Percentiles rank a stretch among this genome's conserved stretches.
Evolutionary conservation across 2,113 vertebrate species (phyloP).

Genomic region (Scomber colias): DNA sequence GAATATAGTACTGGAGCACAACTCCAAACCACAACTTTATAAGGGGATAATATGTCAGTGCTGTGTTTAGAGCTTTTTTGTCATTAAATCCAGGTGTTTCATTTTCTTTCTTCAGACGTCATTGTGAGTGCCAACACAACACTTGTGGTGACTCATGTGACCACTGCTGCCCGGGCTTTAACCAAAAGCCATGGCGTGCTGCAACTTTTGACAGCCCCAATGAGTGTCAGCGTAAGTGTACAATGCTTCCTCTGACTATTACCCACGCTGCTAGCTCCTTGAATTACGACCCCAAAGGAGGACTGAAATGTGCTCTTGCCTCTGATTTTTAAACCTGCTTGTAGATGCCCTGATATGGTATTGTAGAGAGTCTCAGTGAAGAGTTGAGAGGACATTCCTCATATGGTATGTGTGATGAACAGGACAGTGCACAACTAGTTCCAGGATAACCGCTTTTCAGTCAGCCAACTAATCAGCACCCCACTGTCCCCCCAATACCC

Average conservation of each 20-base stretch:
- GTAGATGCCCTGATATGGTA: constrained; percentile 79
- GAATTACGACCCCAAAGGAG: constrained; percentile 47
- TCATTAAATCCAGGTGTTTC: constrained; percentile 21
- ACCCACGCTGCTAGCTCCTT: constrained; percentile 31
- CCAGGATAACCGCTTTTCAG: constrained; percentile 41
- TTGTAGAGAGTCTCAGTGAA: constrained; percentile 54
- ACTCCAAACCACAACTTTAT: neutral
- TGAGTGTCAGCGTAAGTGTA: constrained; percentile 89
- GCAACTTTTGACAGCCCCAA: constrained; percentile 85
- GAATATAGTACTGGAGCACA: too few relatives aligned
- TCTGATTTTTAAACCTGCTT: constrained; percentile 60
- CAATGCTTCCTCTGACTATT: constrained; percentile 25
- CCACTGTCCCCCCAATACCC: constrained; percentile 3
- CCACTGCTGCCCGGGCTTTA: constrained; percentile 90
- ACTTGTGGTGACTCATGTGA: constrained; percentile 94
- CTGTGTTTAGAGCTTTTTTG: constrained; percentile 1
- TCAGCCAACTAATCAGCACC: constrained; percentile 11
- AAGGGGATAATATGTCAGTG: constrained; percentile 7
- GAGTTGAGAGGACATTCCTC: constrained; percentile 66
- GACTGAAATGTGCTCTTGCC: constrained; percentile 61
- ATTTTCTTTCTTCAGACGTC: constrained; percentile 81
- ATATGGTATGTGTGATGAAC: constrained; percentile 61
- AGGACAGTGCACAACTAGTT: constrained; percentile 35
- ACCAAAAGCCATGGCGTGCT: constrained; percentile 90
- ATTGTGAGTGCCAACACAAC: constrained; percentile 92